These are phyloP conservation scores for Sebastes nivosus DNA, from an alignment of 2,797 vertebrate species.

Conservation along the genomic window DNA sequence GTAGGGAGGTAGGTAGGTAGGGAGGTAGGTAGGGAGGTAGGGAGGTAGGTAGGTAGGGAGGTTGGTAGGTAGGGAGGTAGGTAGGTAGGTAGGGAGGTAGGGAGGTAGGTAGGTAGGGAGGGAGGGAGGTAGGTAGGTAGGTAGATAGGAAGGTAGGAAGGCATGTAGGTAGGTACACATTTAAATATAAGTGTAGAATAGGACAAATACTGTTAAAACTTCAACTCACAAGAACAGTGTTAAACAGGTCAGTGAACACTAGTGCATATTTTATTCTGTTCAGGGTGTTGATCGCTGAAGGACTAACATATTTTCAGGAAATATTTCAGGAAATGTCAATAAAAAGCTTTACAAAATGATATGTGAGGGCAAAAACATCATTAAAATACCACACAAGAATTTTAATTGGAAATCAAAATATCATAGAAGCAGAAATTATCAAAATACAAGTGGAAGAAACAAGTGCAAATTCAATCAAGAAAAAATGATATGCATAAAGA, in stretches of 20 bases:
- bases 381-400: background rate
- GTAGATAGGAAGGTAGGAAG: accelerated
- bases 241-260: too few species aligned
- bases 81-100: accelerated
- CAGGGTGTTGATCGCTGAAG: too few species aligned
- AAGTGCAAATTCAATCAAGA: background rate
- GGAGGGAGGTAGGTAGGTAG: accelerated
- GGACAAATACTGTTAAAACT: too few species aligned
- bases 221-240: too few species aligned
- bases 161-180: too few species aligned
- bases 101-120: accelerated
- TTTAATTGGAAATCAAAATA: background rate
- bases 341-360: background rate
- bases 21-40: accelerated
- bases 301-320: too few species aligned
- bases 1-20: accelerated
- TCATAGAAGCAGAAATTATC: too few species aligned
- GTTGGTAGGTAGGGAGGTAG: accelerated
- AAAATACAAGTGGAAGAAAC: background rate
- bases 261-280: too few species aligned
- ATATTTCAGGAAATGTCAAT: background rate
- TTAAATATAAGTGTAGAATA: too few species aligned
- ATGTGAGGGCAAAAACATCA: background rate
- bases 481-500: background rate
- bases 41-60: accelerated